phyloP scores from a whole-genome alignment of 2,888 invertebrate species.

The Auanema freiburgensis region DNA sequence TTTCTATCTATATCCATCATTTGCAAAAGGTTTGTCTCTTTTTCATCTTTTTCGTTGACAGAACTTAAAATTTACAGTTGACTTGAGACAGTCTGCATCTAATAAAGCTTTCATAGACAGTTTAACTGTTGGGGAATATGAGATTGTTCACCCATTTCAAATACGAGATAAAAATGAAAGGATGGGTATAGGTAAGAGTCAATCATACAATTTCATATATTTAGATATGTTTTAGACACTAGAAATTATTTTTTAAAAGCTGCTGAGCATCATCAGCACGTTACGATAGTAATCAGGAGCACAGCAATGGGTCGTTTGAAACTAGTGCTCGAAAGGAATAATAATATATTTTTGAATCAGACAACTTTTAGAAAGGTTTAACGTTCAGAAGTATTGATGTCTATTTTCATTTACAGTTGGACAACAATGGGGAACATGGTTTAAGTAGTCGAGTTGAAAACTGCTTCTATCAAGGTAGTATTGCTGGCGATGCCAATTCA shows the following conservation, averaged over 20 bases:
- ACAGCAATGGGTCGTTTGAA: conserved; percentile 53
- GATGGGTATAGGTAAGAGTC: conserved; percentile 60
- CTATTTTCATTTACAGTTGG: conserved; percentile 38
- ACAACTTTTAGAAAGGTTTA: conserved; percentile 55
- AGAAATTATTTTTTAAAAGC: conserved; percentile 64
- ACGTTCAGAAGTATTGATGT: background rate
- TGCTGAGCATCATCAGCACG: conserved; percentile 57
- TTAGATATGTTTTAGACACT: conserved; percentile 58
- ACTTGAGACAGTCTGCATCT: conserved; percentile 51
- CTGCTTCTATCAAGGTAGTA: conserved; percentile 95
- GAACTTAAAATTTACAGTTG: conserved; percentile 33
- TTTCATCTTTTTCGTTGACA: too few species aligned
- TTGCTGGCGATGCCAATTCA: conserved; percentile 93
- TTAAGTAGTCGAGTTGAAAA: conserved; percentile 69
- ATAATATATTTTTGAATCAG: conserved; percentile 56
- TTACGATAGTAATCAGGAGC: conserved; percentile 55
- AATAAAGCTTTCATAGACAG: conserved; percentile 65
- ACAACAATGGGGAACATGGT: conserved; percentile 49
- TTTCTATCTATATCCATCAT: too few species aligned
- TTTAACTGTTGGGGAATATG: conserved; percentile 64
- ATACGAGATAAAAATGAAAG: conserved; percentile 64
- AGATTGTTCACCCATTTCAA: conserved; percentile 67
- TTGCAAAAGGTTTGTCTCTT: too few species aligned
- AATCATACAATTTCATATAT: background rate
- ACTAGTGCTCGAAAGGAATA: conserved; percentile 54